Evolutionary conservation across 2,888 invertebrate species (phyloP).

Genomic region (Nomada hirtipes): DNA sequence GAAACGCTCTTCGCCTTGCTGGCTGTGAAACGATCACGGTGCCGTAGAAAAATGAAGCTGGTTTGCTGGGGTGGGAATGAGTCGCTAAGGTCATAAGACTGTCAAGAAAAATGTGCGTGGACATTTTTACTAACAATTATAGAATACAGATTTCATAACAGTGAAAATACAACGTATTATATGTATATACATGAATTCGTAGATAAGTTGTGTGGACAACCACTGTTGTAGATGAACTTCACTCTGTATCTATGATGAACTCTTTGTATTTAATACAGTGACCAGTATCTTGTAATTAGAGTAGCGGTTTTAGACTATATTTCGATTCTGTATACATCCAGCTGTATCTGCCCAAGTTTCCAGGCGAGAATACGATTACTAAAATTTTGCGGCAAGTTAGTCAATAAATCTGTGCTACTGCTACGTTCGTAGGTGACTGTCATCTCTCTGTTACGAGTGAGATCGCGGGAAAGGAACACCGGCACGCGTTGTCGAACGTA

Average conservation of each 20-base stretch:
- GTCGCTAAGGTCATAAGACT: too few relatives aligned
- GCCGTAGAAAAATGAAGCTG: background rate
- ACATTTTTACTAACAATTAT: too few relatives aligned
- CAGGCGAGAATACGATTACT: slow-evolving; percentile 42
- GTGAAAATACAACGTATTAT: too few relatives aligned
- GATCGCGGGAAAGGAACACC: slow-evolving; percentile 31
- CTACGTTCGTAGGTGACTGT: slow-evolving; percentile 49
- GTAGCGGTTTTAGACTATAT: background rate
- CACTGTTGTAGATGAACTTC: too few relatives aligned
- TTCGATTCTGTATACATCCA: background rate
- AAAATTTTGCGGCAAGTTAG: slow-evolving; percentile 50
- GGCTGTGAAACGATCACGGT: background rate
- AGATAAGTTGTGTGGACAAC: too few relatives aligned
- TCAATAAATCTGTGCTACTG: slow-evolving; percentile 66
- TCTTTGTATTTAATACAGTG: too few relatives aligned
- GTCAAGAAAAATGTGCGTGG: too few relatives aligned
- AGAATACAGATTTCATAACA: too few relatives aligned
- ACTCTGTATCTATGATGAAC: too few relatives aligned
- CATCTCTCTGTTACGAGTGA: slow-evolving; percentile 49
- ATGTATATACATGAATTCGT: too few relatives aligned
- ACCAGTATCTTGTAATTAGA: too few relatives aligned
- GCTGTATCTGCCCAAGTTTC: background rate
- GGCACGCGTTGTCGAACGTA: slow-evolving; percentile 36
- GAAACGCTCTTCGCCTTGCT: background rate
- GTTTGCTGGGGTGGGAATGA: background rate